Evolutionary conservation across 2,888 invertebrate genomes (phyloP), one percentile per base, ranked within the genome.

Genomic region (Mesoligia furuncula): DNA sequence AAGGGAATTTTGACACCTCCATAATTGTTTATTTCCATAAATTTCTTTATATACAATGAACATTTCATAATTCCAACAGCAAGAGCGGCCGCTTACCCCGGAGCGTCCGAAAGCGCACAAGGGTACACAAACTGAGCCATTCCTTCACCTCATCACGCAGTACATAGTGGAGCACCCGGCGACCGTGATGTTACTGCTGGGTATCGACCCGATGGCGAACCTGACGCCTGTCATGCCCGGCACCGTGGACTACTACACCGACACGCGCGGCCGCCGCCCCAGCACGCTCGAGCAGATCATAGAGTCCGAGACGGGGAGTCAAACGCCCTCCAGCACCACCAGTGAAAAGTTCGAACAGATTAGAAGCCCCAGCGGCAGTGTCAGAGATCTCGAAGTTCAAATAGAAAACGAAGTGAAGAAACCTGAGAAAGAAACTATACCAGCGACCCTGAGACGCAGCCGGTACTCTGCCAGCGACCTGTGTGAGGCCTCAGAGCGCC

Each of bases 91-190:
- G 11, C 82, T 91, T 8, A 95, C 96, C 48, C 95, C 96, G 31
- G 96, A 96, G 80, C 92, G 94, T 54, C 94, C 94, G 5, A 96
- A 95, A 90, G 88, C 93, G 69, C 93, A 95, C 83, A 92, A 94
- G 59, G 91, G 95, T 91, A 97, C 97, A 20, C 98, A 98, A 93
- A 98, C 98, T 6, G 98, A 98, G 84, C 96, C 97, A 85, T 97
- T 97, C 84, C 95, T 97, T 17, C 97, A 97, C 87, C 93, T 97
- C 75, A 96, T 98, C 70, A 97, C 97, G 65, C 96, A 97, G 78
- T 98, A 97, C 93, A 97, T 98, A 64, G 94, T 98, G 90, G 97
- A 98, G 84, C 98, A 98, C 94, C 98, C 98, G 0, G 97, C 97
- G 5, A 97, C 98, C 39, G 98, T 98, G 31, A 97, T 98, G 93